A percentile compares a stretch with the other conserved stretches of the same genome.
These are phyloP conservation scores for Acanthornis magna DNA, from an alignment of 2,797 vertebrate species.

Conservation along the genomic window DNA sequence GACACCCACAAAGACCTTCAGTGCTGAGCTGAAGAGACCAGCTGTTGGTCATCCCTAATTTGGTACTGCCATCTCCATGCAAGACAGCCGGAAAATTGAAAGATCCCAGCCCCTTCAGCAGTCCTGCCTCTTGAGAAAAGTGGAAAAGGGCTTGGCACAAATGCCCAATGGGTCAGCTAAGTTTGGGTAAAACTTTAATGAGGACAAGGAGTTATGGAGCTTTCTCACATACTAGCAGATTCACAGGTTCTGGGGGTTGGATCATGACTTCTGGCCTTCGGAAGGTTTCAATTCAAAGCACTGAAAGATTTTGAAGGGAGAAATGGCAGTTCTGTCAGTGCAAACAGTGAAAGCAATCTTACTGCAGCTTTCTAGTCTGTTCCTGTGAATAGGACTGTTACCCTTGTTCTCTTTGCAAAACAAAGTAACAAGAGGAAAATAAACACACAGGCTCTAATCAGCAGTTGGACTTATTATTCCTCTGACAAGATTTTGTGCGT, in stretches of 20 bases:
- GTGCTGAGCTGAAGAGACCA: background rate
- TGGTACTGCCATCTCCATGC: background rate
- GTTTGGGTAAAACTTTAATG: background rate
- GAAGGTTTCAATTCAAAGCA: background rate
- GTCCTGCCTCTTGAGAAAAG: background rate
- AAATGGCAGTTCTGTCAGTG: background rate
- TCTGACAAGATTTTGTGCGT: background rate
- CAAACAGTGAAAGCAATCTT: background rate
- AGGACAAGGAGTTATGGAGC: background rate
- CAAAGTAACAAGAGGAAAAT: background rate
- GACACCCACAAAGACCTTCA: background rate
- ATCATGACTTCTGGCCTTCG: background rate
- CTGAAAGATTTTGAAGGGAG: background rate
- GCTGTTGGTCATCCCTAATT: background rate
- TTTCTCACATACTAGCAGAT: background rate
- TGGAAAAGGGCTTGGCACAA: background rate
- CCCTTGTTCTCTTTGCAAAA: background rate
- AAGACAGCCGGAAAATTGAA: background rate
- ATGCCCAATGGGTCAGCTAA: background rate
- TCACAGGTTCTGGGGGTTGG: background rate
- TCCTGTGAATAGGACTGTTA: background rate
- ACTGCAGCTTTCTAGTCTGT: background rate
- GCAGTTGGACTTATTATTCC: background rate
- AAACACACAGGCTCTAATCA: background rate
- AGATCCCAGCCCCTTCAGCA: background rate